Evolutionary conservation across 1,140 invertebrate species (phyloP).

Genomic region (Temnothorax curvispinosus): DNA sequence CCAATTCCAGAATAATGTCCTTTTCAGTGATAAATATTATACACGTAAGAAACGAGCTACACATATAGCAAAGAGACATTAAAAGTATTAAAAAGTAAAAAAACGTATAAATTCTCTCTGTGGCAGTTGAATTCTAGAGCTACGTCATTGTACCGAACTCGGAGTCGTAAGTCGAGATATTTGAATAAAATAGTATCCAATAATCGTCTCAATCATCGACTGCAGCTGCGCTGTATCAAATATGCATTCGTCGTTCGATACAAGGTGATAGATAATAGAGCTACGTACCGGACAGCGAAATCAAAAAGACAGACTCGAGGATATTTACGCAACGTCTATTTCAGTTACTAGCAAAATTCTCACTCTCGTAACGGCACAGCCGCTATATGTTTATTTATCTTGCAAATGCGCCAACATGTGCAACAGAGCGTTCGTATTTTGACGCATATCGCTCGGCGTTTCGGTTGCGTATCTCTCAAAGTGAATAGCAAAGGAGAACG

Average conservation of each 20-base stretch:
- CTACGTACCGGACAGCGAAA: slow-evolving; percentile 18
- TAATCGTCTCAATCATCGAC: not conserved
- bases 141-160: not conserved
- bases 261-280: slow-evolving; percentile 36
- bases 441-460: slow-evolving; percentile 29
- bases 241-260: slow-evolving; percentile 6
- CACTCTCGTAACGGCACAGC: not conserved
- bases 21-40: not conserved
- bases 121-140: not conserved
- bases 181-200: not conserved
- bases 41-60: not conserved
- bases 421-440: slow-evolving; percentile 36
- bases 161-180: not conserved
- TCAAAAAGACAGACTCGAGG: slow-evolving; percentile 7
- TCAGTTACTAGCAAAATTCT: slow-evolving; percentile 53
- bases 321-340: slow-evolving; percentile 65
- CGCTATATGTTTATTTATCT: slow-evolving; percentile 49
- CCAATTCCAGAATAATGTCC: not conserved
- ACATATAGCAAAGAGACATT: not conserved
- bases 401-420: slow-evolving; percentile 54
- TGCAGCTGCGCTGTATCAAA: slow-evolving; percentile 3
- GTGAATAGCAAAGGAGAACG: slow-evolving; percentile 12
- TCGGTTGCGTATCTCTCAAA: slow-evolving; percentile 15
- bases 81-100: not conserved
- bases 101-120: not conserved